Percentiles rank a stretch among this genome's conserved stretches.
phyloP scores from a whole-genome alignment of 2,888 invertebrate genomes.

The Aleiodes testaceus region DNA sequence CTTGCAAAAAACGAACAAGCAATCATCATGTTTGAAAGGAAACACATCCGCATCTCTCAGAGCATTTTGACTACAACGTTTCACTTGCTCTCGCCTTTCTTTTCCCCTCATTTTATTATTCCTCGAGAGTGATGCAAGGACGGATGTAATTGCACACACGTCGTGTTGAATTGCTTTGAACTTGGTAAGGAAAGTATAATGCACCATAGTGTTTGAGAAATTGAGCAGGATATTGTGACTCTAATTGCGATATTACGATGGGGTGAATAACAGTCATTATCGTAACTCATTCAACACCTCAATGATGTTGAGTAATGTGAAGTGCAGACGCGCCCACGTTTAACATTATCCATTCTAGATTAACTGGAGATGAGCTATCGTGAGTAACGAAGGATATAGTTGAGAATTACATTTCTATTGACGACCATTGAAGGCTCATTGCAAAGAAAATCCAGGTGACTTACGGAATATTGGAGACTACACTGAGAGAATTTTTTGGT shows the following conservation, averaged over 20 bases:
- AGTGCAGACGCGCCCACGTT: slow-evolving; percentile 9
- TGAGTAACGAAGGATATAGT: no score
- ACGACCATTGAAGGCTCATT: not conserved
- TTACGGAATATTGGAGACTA: no score
- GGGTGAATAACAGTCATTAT: slow-evolving; percentile 53
- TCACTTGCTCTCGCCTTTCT: not conserved
- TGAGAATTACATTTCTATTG: no score
- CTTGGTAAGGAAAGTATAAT: slow-evolving; percentile 20
- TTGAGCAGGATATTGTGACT: slow-evolving; percentile 38
- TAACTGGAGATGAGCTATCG: slow-evolving; percentile 7
- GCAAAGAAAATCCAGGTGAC: no score
- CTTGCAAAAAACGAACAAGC: no score
- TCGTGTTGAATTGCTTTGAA: slow-evolving; percentile 1
- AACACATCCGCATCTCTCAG: no score
- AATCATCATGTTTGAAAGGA: no score
- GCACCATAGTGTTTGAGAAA: slow-evolving; percentile 2
- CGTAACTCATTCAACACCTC: slow-evolving; percentile 50
- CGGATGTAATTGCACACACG: slow-evolving; percentile 37
- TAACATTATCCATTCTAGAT: not conserved
- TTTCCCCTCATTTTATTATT: slow-evolving; percentile 33
- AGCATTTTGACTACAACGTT: no score
- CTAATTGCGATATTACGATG: slow-evolving; percentile 51
- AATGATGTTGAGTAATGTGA: slow-evolving; percentile 35
- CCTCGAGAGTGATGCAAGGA: slow-evolving; percentile 31
- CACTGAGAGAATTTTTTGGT: no score